phyloP scores from a whole-genome alignment of 2,113 vertebrate genomes.

The Polyodon spathula region DNA sequence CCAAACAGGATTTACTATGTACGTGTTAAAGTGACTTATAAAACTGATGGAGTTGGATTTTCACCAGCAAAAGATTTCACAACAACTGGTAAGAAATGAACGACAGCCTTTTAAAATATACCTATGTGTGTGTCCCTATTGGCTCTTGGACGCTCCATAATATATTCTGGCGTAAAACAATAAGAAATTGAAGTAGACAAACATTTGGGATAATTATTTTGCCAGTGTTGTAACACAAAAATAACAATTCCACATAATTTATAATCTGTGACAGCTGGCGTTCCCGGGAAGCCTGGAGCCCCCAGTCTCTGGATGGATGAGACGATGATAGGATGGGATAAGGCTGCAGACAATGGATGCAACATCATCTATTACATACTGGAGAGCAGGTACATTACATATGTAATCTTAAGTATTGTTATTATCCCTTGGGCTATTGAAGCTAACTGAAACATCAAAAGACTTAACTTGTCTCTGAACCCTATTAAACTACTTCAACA shows the following conservation, averaged over 20 bases:
- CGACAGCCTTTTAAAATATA: not conserved
- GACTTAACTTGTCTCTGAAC: too few species aligned
- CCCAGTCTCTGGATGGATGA: constrained; percentile 40
- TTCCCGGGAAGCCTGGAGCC: constrained; percentile 52
- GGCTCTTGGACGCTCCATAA: not conserved
- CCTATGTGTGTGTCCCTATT: too few species aligned
- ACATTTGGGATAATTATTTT: not conserved
- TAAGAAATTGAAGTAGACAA: not conserved
- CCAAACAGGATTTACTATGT: constrained; percentile 41
- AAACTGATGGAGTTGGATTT: constrained; percentile 38
- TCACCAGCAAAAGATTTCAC: constrained; percentile 46
- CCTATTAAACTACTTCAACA: too few species aligned
- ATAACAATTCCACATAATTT: not conserved
- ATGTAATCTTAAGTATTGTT: constrained; percentile 18
- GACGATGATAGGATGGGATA: constrained; percentile 51
- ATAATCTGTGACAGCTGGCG: constrained; percentile 40
- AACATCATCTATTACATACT: constrained; percentile 47
- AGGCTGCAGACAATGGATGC: constrained; percentile 52
- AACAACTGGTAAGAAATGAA: constrained; percentile 39
- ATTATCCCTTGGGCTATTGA: too few species aligned
- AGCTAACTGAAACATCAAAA: too few species aligned
- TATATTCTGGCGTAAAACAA: not conserved
- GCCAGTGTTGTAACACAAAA: too few species aligned
- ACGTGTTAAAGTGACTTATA: constrained; percentile 38
- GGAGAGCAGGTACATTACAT: constrained; percentile 43